Evolutionary conservation across 1,140 invertebrate species (phyloP).

Genomic region (Ceratina calcarata): DNA sequence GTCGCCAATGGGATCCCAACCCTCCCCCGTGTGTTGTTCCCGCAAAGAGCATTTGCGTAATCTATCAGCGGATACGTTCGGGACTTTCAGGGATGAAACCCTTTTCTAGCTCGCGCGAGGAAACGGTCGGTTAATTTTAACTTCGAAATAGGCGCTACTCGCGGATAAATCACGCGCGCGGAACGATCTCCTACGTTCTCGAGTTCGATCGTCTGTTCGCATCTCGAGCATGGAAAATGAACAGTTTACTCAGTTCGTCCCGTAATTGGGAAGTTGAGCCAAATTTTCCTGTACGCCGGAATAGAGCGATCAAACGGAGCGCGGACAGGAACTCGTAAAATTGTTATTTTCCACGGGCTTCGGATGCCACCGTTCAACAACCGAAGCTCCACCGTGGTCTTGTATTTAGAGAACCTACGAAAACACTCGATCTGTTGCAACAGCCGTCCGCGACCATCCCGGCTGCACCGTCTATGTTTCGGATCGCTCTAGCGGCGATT

Average conservation of each 20-base stretch:
- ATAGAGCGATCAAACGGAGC: constrained; percentile 6
- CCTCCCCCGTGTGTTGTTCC: constrained; percentile 56
- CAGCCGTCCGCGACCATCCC: constrained; percentile 67
- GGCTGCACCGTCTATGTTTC: constrained; percentile 63
- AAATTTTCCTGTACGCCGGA: too few relatives aligned
- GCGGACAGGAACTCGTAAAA: constrained; percentile 10
- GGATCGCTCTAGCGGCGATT: constrained; percentile 55
- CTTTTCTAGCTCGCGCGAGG: constrained; percentile 74
- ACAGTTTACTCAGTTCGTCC: too few relatives aligned
- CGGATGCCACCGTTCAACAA: constrained; percentile 48
- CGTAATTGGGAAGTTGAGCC: too few relatives aligned
- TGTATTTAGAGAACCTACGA: constrained; percentile 69
- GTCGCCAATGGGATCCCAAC: constrained; percentile 36
- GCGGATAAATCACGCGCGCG: neutral
- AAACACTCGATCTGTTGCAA: constrained; percentile 74
- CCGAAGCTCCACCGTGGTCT: constrained; percentile 43
- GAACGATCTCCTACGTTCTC: too few relatives aligned
- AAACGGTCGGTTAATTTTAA: constrained; percentile 71
- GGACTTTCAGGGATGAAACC: constrained; percentile 73
- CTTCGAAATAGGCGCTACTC: constrained; percentile 44
- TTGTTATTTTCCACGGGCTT: constrained; percentile 47
- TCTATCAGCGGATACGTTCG: constrained; percentile 70
- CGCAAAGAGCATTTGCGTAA: constrained; percentile 77
- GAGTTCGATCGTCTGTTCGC: too few relatives aligned
- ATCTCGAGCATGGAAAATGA: too few relatives aligned